phyloP scores from a whole-genome alignment of 2,888 invertebrate genomes.

The Ferdinandea cuprea region DNA sequence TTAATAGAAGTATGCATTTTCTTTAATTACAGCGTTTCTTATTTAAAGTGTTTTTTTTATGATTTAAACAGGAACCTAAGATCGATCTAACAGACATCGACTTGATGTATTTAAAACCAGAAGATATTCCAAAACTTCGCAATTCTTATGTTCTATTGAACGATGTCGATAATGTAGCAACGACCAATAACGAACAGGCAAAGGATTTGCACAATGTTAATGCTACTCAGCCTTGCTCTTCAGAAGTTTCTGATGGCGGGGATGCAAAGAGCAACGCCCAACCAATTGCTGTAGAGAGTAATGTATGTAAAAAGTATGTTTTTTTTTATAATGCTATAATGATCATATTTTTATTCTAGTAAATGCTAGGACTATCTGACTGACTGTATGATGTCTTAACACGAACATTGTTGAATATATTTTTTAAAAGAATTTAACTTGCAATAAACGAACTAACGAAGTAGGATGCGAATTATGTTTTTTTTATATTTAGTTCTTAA shows the following conservation, averaged over 20 bases:
- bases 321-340: neutral
- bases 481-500: neutral
- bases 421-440: conserved; percentile 32
- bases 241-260: neutral
- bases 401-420: conserved; percentile 38
- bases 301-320: neutral
- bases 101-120: conserved; percentile 80
- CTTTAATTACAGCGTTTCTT: neutral
- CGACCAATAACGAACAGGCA: neutral
- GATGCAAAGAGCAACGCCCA: conserved; percentile 7
- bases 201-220: conserved; percentile 3
- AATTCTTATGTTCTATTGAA: conserved; percentile 2
- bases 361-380: conserved; percentile 49
- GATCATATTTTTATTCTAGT: conserved; percentile 27
- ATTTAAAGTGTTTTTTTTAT: conserved; percentile 5
- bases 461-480: neutral
- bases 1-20: conserved; percentile 78
- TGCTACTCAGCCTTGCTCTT: conserved; percentile 13
- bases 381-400: conserved; percentile 46
- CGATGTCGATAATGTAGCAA: neutral
- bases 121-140: conserved; percentile 75
- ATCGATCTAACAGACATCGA: conserved; percentile 81
- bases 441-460: conserved; percentile 29
- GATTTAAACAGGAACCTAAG: conserved; percentile 79
- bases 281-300: conserved; percentile 35